Evolutionary conservation across 2,113 vertebrate species (phyloP).

Genomic region (Dascyllus trimaculatus): DNA sequence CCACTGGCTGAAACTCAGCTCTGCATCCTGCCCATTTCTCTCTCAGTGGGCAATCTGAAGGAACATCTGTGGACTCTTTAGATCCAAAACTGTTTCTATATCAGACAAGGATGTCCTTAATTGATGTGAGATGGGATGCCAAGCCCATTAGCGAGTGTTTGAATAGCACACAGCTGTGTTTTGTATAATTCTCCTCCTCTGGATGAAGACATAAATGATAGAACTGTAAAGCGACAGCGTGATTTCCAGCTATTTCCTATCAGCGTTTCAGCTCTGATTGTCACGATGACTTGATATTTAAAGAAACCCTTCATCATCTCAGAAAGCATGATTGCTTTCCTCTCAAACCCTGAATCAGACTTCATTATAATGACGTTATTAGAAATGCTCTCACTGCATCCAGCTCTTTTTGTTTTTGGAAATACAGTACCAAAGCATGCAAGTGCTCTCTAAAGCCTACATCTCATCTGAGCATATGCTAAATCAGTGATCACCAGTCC

Average conservation of each 20-base stretch:
- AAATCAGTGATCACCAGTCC: not conserved
- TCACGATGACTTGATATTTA: not conserved
- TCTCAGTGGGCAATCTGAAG: slow-evolving; percentile 6
- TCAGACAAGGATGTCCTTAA: slow-evolving; percentile 8
- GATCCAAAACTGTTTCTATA: not conserved
- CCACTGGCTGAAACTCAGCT: slow-evolving; percentile 11
- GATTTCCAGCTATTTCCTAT: not conserved
- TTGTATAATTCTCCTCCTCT: not conserved
- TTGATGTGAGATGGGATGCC: not conserved
- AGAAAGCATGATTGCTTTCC: too few relatives aligned
- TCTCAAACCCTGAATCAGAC: not conserved
- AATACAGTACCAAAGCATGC: not conserved
- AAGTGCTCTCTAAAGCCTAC: not conserved
- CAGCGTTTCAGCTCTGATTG: not conserved
- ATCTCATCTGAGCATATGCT: not conserved
- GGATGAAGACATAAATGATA: not conserved
- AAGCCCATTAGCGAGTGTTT: not conserved
- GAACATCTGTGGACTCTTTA: slow-evolving; percentile 14
- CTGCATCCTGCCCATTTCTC: not conserved
- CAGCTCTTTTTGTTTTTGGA: not conserved
- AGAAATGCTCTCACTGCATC: not conserved
- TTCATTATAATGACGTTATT: not conserved
- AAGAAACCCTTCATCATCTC: not conserved
- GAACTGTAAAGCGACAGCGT: not conserved
- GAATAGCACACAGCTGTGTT: not conserved